A percentile compares a stretch with the other conserved stretches of the same genome.
phyloP scores from a whole-genome alignment of 1,140 invertebrate species.

The Ceratina japonica region DNA sequence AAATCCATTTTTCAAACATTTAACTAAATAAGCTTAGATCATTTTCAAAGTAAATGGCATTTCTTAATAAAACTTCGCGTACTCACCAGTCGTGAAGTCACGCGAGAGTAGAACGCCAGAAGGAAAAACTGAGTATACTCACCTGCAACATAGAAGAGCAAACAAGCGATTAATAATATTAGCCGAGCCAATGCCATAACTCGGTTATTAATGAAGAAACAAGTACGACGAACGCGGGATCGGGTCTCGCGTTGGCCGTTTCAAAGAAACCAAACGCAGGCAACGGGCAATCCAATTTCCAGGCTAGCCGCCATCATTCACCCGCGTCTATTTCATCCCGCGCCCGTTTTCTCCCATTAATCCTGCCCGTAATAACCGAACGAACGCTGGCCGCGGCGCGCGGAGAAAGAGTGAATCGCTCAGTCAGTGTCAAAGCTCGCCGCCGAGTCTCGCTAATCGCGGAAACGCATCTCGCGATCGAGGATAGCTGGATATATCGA shows the following conservation, averaged over 20 bases:
- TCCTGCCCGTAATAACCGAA: slow-evolving; percentile 12
- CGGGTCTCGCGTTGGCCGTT: background rate
- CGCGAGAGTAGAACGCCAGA: too few relatives aligned
- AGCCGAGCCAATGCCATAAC: background rate
- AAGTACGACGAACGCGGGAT: background rate
- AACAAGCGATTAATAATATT: too few relatives aligned
- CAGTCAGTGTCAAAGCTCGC: slow-evolving; percentile 8
- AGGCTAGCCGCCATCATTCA: background rate
- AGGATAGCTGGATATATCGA: slow-evolving; percentile 19
- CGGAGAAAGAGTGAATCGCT: slow-evolving; percentile 5
- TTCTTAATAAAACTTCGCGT: too few relatives aligned
- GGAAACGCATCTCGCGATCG: slow-evolving; percentile 22
- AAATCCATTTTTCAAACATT: too few relatives aligned
- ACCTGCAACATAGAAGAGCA: too few relatives aligned
- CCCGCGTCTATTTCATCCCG: slow-evolving; percentile 1
- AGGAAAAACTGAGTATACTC: too few relatives aligned
- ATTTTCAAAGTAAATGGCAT: too few relatives aligned
- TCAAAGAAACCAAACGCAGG: background rate
- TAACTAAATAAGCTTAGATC: too few relatives aligned
- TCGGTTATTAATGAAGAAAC: background rate
- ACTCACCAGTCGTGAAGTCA: too few relatives aligned
- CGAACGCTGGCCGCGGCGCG: background rate
- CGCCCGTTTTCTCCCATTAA: slow-evolving; percentile 28
- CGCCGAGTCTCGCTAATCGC: slow-evolving; percentile 17
- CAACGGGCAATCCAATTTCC: background rate